Conservation (phyloP, 2,797 vertebrate species). For the Tragelaphus oryx region DNA sequence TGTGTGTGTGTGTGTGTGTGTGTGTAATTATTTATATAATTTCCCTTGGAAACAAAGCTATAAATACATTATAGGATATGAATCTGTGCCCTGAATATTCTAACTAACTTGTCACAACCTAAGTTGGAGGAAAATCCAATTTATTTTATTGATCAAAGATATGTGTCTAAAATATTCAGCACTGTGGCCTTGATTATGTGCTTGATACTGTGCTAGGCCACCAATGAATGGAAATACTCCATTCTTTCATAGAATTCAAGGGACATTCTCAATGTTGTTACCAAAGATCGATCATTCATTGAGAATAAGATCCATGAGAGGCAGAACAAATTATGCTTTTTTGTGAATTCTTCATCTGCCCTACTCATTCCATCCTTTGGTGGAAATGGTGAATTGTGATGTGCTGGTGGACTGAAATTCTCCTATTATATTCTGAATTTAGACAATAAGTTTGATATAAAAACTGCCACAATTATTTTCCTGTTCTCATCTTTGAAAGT, state of each 20-base stretch:
- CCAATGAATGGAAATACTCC: neutral
- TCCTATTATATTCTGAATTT: slow-evolving; percentile 33
- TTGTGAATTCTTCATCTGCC: neutral
- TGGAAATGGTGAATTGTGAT: neutral
- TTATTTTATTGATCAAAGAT: neutral
- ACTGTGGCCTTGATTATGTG: neutral
- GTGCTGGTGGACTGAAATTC: neutral
- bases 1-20: too few species aligned
- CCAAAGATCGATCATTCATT: neutral
- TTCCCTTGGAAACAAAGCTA: neutral
- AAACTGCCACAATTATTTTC: slow-evolving; percentile 46
- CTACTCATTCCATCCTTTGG: neutral
- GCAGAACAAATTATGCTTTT: neutral
- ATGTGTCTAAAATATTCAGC: neutral
- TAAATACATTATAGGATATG: neutral
- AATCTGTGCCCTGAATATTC: neutral
- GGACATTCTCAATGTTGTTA: neutral
- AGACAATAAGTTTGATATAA: slow-evolving; percentile 58
- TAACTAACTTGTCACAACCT: neutral
- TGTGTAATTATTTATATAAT: neutral
- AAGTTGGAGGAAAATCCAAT: neutral
- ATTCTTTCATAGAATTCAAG: neutral
- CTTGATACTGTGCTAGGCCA: neutral
- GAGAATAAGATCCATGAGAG: neutral
- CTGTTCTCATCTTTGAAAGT: slow-evolving; percentile 59